Percentiles rank a stretch among this genome's conserved stretches.
Evolutionary conservation across 1,140 invertebrate species (phyloP).

Genomic region (Rhysida immarginata): DNA sequence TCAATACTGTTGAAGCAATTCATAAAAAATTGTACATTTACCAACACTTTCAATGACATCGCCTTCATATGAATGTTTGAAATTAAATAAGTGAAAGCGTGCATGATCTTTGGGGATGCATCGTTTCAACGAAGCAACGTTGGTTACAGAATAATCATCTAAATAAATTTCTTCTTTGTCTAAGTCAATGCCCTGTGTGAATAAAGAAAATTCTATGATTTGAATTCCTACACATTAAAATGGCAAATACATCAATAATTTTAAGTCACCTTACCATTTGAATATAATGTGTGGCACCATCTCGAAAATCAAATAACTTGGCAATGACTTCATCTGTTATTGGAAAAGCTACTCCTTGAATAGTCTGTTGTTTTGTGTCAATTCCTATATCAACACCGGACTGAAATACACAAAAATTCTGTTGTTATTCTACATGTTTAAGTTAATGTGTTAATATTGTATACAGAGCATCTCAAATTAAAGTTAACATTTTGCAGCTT

Average conservation of each 20-base stretch:
- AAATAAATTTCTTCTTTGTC: slow-evolving; percentile 60
- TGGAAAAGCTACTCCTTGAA: slow-evolving; percentile 84
- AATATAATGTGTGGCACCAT: slow-evolving; percentile 41
- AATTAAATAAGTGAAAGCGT: slow-evolving; percentile 82
- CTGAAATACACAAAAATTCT: slow-evolving; percentile 19
- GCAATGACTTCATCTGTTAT: slow-evolving; percentile 63
- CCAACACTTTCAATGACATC: slow-evolving; percentile 67
- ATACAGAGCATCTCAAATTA: too few species aligned
- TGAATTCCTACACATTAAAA: not conserved
- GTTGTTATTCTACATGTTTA: too few species aligned
- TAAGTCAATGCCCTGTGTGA: slow-evolving; percentile 38
- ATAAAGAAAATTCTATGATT: slow-evolving; percentile 16
- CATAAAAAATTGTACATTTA: slow-evolving; percentile 30
- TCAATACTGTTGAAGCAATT: slow-evolving; percentile 1
- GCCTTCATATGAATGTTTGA: slow-evolving; percentile 81
- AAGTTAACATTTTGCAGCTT: too few species aligned
- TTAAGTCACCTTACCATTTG: slow-evolving; percentile 25
- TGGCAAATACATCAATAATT: not conserved
- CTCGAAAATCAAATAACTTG: slow-evolving; percentile 43
- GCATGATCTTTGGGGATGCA: slow-evolving; percentile 68
- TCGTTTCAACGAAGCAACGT: slow-evolving; percentile 45
- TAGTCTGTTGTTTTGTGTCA: slow-evolving; percentile 74
- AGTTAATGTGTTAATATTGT: too few species aligned
- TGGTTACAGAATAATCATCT: slow-evolving; percentile 43
- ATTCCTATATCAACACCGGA: slow-evolving; percentile 59